Evolutionary conservation across 2,797 vertebrate genomes (phyloP).

Genomic region (Malacoctenus gilli): DNA sequence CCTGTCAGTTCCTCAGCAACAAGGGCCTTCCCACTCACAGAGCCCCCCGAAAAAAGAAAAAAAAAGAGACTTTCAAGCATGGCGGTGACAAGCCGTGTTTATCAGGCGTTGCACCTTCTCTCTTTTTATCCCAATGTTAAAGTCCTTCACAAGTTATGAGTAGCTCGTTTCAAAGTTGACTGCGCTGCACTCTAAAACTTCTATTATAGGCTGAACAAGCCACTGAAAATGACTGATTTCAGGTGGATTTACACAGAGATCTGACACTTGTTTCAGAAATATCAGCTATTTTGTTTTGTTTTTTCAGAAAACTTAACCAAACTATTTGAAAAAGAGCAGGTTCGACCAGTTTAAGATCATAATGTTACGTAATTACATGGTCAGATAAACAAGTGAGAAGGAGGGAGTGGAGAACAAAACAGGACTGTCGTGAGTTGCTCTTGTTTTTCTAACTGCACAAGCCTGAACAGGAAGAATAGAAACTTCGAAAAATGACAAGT

Average conservation of each 20-base stretch:
- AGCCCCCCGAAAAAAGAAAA: not conserved
- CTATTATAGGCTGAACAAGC: not conserved
- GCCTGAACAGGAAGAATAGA: too few species aligned
- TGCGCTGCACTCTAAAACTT: not conserved
- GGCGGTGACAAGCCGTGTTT: slow-evolving; percentile 14
- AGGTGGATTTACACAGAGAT: too few species aligned
- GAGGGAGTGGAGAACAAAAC: not conserved
- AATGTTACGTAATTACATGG: not conserved
- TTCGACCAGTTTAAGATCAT: not conserved
- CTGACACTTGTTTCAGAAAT: too few species aligned
- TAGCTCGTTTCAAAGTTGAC: not conserved
- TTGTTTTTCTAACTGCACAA: slow-evolving; percentile 1
- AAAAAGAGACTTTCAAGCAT: slow-evolving; percentile 24
- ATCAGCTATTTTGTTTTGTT: too few species aligned
- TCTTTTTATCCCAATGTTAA: not conserved
- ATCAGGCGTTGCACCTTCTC: not conserved
- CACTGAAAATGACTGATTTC: not conserved
- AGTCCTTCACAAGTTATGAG: too few species aligned
- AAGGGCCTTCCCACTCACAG: slow-evolving; percentile 5
- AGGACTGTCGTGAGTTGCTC: not conserved
- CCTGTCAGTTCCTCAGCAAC: not conserved
- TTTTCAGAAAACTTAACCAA: not conserved
- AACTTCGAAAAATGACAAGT: slow-evolving; percentile 2
- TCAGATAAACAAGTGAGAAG: not conserved
- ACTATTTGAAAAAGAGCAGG: not conserved